Percentiles rank a stretch among this genome's conserved stretches.
These are phyloP conservation scores for Pollenia labialis DNA, from an alignment of 2,888 invertebrate genomes.

Conservation along the genomic window DNA sequence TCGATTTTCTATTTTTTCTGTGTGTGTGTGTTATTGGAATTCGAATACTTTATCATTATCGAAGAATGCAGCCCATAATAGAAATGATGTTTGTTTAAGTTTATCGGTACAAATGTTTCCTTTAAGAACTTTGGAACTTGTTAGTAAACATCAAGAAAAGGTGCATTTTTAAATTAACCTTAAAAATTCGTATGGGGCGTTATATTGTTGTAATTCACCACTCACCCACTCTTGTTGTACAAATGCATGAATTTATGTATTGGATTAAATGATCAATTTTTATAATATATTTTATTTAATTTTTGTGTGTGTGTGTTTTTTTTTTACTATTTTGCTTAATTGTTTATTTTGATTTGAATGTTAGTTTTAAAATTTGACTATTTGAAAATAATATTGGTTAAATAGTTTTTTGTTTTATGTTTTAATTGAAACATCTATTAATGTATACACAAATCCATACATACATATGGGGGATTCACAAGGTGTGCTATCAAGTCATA, in stretches of 20 bases:
- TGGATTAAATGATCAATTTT: constrained; percentile 42
- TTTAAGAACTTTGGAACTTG: too few species aligned
- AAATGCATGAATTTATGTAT: constrained; percentile 19
- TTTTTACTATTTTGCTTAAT: constrained; percentile 41
- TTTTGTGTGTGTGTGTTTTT: constrained; percentile 15
- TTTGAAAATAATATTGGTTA: constrained; percentile 55
- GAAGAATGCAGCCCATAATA: too few species aligned
- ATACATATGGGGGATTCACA: too few species aligned
- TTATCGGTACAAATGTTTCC: too few species aligned
- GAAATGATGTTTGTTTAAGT: too few species aligned
- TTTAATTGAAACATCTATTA: constrained; percentile 53
- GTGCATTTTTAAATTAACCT: too few species aligned
- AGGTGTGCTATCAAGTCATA: too few species aligned
- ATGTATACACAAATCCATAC: constrained; percentile 9
- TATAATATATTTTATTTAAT: constrained; percentile 24
- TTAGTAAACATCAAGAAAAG: too few species aligned
- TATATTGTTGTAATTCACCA: neutral
- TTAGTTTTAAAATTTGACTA: constrained; percentile 55
- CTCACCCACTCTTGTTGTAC: neutral
- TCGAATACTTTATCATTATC: too few species aligned
- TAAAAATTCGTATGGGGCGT: too few species aligned
- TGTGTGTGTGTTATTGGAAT: too few species aligned
- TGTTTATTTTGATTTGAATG: constrained; percentile 63
- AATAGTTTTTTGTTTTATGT: constrained; percentile 17
- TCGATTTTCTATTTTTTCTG: too few species aligned